Evolutionary conservation across 2,113 vertebrate species (phyloP).

Genomic region (Brachirus orientalis): DNA sequence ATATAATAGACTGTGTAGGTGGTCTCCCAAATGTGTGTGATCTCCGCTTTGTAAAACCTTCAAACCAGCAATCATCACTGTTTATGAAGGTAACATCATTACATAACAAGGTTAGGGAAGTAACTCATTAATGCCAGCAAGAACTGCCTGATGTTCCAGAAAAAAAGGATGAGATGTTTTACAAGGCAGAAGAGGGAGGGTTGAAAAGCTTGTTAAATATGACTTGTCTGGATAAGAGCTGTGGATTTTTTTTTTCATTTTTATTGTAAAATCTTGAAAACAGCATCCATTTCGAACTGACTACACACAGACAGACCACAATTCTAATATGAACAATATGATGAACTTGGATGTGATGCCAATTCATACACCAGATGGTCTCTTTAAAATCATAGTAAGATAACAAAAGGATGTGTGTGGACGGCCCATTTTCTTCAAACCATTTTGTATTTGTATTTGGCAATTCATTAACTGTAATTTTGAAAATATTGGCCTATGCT

Average conservation of each 20-base stretch:
- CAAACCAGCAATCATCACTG: slow-evolving; percentile 29
- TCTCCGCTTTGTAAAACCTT: background rate
- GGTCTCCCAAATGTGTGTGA: slow-evolving; percentile 30
- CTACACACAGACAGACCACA: background rate
- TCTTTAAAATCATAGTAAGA: slow-evolving; percentile 24
- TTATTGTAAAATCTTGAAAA: slow-evolving; percentile 61
- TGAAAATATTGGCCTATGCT: too few relatives aligned
- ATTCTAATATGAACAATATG: slow-evolving; percentile 32
- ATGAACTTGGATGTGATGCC: slow-evolving; percentile 32
- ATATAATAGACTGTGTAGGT: slow-evolving; percentile 27
- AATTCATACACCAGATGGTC: slow-evolving; percentile 45
- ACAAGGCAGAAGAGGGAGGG: slow-evolving; percentile 59
- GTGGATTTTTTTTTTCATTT: slow-evolving; percentile 62
- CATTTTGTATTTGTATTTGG: too few relatives aligned
- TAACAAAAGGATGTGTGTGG: slow-evolving; percentile 12
- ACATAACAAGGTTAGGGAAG: background rate
- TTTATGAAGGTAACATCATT: slow-evolving; percentile 61
- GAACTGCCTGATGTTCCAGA: slow-evolving; percentile 37
- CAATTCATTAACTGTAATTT: too few relatives aligned
- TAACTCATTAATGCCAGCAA: slow-evolving; percentile 51
- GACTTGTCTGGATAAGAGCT: slow-evolving; percentile 64
- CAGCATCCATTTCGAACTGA: slow-evolving; percentile 48
- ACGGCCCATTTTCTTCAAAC: background rate
- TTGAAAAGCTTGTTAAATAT: slow-evolving; percentile 58
- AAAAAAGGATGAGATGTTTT: slow-evolving; percentile 55